Evolutionary conservation across 2,113 vertebrate species (phyloP), one percentile per base, ranked within the genome.

Genomic region (Zosterops japonicus): DNA sequence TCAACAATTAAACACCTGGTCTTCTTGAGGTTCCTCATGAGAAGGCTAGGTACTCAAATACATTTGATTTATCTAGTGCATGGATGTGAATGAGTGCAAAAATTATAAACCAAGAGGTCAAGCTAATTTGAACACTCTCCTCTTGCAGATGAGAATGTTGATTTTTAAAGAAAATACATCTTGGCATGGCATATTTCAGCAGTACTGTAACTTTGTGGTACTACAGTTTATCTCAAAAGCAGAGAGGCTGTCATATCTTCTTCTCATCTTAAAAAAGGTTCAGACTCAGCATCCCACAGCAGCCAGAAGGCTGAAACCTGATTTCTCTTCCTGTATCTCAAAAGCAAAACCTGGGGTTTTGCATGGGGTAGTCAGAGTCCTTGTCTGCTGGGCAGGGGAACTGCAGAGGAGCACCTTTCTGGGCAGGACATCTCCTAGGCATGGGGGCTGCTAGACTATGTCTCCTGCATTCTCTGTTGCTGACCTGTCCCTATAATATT

Each of bases 381-480:
- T 55, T 69, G 5, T 42, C 33, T 2, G 3, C 41, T 68, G 25
- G 2, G 10, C 15, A 18, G 14, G 59, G 13, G 16, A 24, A 27
- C 8, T 28, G 9, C 33, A 77, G 29, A 27, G 44, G 8, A 56
- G 8, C 6, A 55, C 4, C 5, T 1, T 25, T 15, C 14, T 47
- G 49, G 31, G 7, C 25, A 79, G 39, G 27, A 49, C n/a, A 31
- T 31, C 31, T 56, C 29, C 31, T 15, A n/a, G 39, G 14, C 4
- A 14, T 12, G 8, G 7, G 29, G 14, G 49, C 1, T 2, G 1
- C 3, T 8, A 27, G 7, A 9, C 20, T 76, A 13, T 5, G 23
- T 16, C 20, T 90, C 11, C 47, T 46, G 12, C 18, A 35, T 41
- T 75, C 81, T n/a, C 49, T 47, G 1, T 12, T 33, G 15, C 8